phyloP scores from a whole-genome alignment of 2,797 vertebrate species.

The Coregonus suidteri region DNA sequence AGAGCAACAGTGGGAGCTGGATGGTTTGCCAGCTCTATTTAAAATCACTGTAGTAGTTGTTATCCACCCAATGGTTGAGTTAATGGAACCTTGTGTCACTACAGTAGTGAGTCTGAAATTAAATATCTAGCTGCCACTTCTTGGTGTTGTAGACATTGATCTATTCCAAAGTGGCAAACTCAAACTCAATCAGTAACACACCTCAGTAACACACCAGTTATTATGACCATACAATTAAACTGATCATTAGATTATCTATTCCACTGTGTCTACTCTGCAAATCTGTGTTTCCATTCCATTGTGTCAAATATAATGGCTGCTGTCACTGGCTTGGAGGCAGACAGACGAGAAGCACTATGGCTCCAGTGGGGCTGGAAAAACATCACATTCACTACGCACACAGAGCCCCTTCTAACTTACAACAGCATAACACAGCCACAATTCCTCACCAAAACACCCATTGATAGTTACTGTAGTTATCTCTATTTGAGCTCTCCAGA shows the following conservation, averaged over 20 bases:
- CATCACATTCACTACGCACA: slow-evolving; percentile 49
- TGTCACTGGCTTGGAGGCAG: slow-evolving; percentile 38
- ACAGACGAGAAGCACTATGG: slow-evolving; percentile 42
- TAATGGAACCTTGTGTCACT: slow-evolving; percentile 17
- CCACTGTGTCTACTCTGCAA: neutral
- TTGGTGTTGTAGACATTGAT: too few species aligned
- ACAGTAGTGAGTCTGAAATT: neutral
- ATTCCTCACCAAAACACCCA: neutral
- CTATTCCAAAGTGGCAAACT: too few species aligned
- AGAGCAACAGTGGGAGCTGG: neutral
- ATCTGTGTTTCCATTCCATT: slow-evolving; percentile 22
- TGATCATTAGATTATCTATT: too few species aligned
- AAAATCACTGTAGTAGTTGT: slow-evolving; percentile 15
- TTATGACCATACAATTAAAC: neutral
- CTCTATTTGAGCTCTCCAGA: slow-evolving; percentile 33
- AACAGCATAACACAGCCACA: slow-evolving; percentile 1
- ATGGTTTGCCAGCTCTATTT: slow-evolving; percentile 16
- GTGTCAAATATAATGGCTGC: slow-evolving; percentile 45
- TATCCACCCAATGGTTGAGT: slow-evolving; percentile 4
- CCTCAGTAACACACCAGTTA: neutral
- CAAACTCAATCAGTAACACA: neutral
- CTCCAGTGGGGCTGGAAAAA: slow-evolving; percentile 68
- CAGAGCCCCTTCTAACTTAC: slow-evolving; percentile 3
- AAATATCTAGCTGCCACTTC: too few species aligned
- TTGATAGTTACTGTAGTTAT: neutral